A percentile compares a stretch with the other conserved stretches of the same genome.
phyloP scores from a whole-genome alignment of 2,888 invertebrate species.

The Temnothorax ravouxi region DNA sequence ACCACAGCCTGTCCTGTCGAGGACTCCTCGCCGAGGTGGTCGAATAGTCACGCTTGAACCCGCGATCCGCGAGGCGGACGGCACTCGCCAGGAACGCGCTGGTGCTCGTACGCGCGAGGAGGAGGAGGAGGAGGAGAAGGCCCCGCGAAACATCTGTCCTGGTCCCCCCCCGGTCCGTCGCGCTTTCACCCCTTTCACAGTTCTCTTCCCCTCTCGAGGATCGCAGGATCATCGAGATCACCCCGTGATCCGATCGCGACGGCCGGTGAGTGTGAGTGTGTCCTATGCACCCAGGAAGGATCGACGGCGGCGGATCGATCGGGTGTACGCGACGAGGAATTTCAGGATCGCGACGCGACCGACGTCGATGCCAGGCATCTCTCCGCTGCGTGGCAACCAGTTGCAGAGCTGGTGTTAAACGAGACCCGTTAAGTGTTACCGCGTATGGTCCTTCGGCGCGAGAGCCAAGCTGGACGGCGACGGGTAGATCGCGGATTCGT shows the following conservation, averaged over 20 bases:
- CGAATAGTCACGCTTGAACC: slow-evolving; percentile 78
- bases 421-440: not conserved
- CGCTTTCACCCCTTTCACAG: not conserved
- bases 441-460: slow-evolving; percentile 9
- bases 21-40: slow-evolving; percentile 72
- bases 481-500: slow-evolving; percentile 25
- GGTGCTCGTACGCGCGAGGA: slow-evolving; percentile 43
- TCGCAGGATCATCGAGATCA: slow-evolving; percentile 53
- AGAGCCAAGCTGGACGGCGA: slow-evolving; percentile 3
- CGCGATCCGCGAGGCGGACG: slow-evolving; percentile 81
- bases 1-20: slow-evolving; percentile 73
- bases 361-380: not conserved
- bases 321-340: slow-evolving; percentile 13
- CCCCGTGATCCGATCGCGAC: slow-evolving; percentile 35
- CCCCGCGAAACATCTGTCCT: slow-evolving; percentile 37
- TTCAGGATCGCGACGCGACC: slow-evolving; percentile 31
- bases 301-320: slow-evolving; percentile 46
- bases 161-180: slow-evolving; percentile 21
- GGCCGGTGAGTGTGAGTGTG: slow-evolving; percentile 24
- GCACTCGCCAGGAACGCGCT: slow-evolving; percentile 56
- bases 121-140: slow-evolving; percentile 34
- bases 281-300: slow-evolving; percentile 14
- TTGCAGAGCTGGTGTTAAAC: slow-evolving; percentile 57
- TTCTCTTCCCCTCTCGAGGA: not conserved
- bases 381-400: slow-evolving; percentile 60